Evolutionary conservation across 2,888 invertebrate genomes (phyloP).

Genomic region (Leucophenga montana): DNA sequence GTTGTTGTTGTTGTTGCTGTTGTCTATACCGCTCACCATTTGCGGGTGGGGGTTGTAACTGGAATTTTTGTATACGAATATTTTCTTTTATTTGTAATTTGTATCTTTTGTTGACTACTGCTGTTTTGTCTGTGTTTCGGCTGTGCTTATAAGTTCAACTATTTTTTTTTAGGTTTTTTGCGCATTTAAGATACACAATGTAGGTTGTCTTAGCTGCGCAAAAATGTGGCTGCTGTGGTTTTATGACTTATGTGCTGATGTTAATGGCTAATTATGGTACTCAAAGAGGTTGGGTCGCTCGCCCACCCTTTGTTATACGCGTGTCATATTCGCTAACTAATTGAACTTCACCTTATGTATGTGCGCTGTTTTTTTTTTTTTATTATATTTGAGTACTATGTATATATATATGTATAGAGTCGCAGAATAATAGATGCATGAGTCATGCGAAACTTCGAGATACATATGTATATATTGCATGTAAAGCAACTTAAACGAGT

Average conservation of each 20-base stretch:
- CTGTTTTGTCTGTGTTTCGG: constrained; percentile 10
- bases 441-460: constrained; percentile 44
- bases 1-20: constrained; percentile 2
- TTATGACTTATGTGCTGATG: constrained; percentile 20
- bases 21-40: not conserved
- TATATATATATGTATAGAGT: constrained; percentile 23
- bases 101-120: constrained; percentile 15
- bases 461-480: too few species aligned
- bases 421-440: constrained; percentile 34
- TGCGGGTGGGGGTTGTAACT: constrained; percentile 56
- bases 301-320: constrained; percentile 30
- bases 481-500: not conserved
- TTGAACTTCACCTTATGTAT: constrained; percentile 58
- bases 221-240: constrained; percentile 32
- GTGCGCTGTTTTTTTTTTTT: not conserved
- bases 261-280: constrained; percentile 20
- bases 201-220: constrained; percentile 40
- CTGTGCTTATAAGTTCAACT: constrained; percentile 52
- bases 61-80: constrained; percentile 48
- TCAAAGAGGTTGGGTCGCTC: constrained; percentile 17
- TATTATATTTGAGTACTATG: constrained; percentile 28
- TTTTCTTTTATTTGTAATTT: constrained; percentile 10
- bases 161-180: constrained; percentile 19
- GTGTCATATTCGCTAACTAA: constrained; percentile 50
- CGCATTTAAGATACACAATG: constrained; percentile 14